Percentiles rank a stretch among this genome's conserved stretches.
Evolutionary conservation across 2,888 invertebrate species (phyloP).

Genomic region (Hedya salicella): DNA sequence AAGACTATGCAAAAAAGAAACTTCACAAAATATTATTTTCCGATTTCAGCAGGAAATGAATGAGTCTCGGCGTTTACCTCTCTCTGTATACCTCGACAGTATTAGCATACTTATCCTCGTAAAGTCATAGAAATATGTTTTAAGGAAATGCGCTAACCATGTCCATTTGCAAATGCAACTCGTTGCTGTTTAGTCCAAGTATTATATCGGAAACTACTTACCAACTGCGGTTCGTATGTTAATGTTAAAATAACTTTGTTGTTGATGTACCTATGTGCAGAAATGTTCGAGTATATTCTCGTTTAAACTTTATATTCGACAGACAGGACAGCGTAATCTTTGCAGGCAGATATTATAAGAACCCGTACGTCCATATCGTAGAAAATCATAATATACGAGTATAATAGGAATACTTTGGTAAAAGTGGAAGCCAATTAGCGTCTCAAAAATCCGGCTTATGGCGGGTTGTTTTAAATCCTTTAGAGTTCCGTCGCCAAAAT

Average conservation of each 20-base stretch:
- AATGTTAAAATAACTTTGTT: slow-evolving; percentile 27
- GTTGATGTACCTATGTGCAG: neutral
- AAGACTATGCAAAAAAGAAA: neutral
- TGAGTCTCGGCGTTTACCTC: neutral
- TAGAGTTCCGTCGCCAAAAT: no score
- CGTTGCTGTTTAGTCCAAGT: slow-evolving; percentile 23
- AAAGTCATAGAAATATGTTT: slow-evolving; percentile 48
- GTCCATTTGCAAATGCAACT: slow-evolving; percentile 54
- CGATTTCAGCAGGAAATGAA: slow-evolving; percentile 3
- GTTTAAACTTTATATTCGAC: neutral
- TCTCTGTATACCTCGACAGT: neutral
- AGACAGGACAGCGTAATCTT: neutral
- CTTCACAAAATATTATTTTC: slow-evolving; percentile 5
- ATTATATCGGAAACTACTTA: slow-evolving; percentile 41
- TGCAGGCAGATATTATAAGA: neutral
- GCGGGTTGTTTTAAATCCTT: no score
- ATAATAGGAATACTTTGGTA: no score
- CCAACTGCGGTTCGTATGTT: slow-evolving; percentile 28
- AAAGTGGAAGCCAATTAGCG: no score
- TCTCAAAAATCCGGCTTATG: no score
- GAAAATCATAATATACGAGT: no score
- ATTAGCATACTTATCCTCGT: slow-evolving; percentile 45
- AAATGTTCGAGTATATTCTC: slow-evolving; percentile 12
- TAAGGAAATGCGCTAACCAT: slow-evolving; percentile 50
- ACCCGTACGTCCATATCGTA: no score